Conservation (phyloP, 2,113 vertebrate genomes). For the Pterocles burchelli region DNA sequence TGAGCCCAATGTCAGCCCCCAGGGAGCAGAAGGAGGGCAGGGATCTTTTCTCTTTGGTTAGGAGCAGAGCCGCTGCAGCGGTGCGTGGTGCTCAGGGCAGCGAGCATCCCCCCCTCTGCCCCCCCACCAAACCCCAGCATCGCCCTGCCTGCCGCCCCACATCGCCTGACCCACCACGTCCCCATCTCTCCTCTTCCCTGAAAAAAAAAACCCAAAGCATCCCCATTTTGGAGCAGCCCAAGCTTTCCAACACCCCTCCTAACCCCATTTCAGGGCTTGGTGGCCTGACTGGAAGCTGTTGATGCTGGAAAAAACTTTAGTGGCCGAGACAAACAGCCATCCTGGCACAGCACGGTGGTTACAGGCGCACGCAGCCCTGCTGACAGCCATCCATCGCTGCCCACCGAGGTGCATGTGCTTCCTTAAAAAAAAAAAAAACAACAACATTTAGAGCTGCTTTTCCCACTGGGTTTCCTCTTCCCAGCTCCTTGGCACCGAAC, state of each 20-base stretch:
- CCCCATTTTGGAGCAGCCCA: rapidly evolving
- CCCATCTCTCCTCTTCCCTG: neutral
- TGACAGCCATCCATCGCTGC: neutral
- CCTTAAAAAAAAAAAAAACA: neutral
- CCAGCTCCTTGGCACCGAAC: neutral
- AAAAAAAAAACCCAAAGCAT: neutral
- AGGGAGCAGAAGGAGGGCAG: neutral
- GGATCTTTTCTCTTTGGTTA: neutral
- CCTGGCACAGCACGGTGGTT: neutral
- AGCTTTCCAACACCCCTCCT: neutral
- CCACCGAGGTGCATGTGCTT: neutral
- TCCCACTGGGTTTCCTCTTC: neutral
- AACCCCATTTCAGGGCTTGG: neutral
- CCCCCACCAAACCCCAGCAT: no score
- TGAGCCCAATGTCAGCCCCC: no score
- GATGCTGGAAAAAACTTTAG: neutral
- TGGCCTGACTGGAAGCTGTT: neutral
- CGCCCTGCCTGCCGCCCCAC: no score
- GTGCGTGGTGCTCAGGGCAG: rapidly evolving
- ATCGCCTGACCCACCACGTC: no score
- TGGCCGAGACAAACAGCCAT: neutral
- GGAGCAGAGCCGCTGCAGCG: rapidly evolving
- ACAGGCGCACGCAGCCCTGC: neutral
- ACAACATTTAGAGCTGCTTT: neutral
- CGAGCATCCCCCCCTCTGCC: neutral